Percentiles rank a stretch among this genome's conserved stretches.
phyloP scores from a whole-genome alignment of 2,797 vertebrate species.

The Nasua narica region DNA sequence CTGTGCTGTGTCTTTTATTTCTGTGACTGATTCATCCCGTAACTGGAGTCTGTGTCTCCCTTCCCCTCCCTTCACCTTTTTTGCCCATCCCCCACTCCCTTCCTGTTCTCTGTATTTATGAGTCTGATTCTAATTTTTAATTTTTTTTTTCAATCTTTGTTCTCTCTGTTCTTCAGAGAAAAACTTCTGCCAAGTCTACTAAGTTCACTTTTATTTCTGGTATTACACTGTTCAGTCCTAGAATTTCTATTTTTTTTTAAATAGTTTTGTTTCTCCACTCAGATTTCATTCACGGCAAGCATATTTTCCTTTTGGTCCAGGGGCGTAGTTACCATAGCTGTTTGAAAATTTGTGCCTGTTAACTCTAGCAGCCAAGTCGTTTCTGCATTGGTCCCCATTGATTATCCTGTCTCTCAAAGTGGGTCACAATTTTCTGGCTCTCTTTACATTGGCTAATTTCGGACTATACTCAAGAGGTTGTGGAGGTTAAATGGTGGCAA shows the following conservation, averaged over 20 bases:
- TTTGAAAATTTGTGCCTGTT: neutral
- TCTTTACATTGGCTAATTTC: neutral
- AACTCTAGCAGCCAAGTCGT: neutral
- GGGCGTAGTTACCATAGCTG: neutral
- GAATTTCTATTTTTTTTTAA: neutral
- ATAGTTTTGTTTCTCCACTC: neutral
- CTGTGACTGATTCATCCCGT: neutral
- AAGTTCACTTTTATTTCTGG: neutral
- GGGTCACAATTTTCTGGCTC: neutral
- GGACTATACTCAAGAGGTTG: neutral
- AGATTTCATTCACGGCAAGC: neutral
- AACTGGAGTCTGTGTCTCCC: neutral
- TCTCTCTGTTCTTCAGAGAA: neutral
- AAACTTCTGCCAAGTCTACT: neutral
- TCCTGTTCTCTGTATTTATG: neutral
- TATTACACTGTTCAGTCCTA: neutral
- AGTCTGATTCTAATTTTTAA: neutral
- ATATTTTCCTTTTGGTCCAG: neutral
- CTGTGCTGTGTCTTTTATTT: neutral
- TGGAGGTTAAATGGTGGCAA: neutral
- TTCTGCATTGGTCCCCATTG: neutral
- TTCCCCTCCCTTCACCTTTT: neutral
- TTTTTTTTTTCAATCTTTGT: neutral
- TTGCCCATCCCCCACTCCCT: rapidly evolving
- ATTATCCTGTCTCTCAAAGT: neutral